These are phyloP conservation scores for Dendroctonus valens DNA, from an alignment of 1,140 invertebrate genomes.

Conservation along the genomic window DNA sequence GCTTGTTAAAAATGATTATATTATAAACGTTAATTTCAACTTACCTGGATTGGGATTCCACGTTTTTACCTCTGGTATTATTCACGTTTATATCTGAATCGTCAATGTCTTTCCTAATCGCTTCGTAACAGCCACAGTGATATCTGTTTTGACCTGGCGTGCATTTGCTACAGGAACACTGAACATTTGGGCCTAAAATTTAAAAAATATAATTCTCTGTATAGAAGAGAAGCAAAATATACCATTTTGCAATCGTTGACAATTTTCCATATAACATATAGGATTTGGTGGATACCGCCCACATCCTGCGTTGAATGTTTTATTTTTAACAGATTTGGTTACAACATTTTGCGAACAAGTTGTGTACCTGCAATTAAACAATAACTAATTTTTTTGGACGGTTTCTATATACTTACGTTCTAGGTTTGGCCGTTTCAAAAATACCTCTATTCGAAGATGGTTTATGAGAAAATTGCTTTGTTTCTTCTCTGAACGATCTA, in stretches of 20 bases:
- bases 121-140: constrained; percentile 34
- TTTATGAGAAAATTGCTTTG: constrained; percentile 17
- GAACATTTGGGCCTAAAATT: constrained; percentile 9
- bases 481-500: constrained; percentile 17
- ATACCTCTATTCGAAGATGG: constrained; percentile 13
- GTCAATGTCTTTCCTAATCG: constrained; percentile 31
- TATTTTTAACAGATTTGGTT: constrained; percentile 8
- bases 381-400: not conserved
- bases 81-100: not conserved
- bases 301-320: not conserved
- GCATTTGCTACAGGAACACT: constrained; percentile 29
- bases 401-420: constrained; percentile 10
- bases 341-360: constrained; percentile 12
- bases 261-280: constrained; percentile 32
- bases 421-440: constrained; percentile 14
- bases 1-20: no score
- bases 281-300: constrained; percentile 15
- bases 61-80: not conserved
- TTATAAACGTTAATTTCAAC: no score
- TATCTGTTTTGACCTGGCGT: constrained; percentile 30
- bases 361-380: constrained; percentile 9
- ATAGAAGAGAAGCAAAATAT: not conserved
- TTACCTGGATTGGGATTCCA: not conserved
- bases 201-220: not conserved
- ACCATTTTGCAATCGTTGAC: constrained; percentile 18